These are phyloP conservation scores for Hydrolagus affinis DNA, from an alignment of 2,113 vertebrate species.

Conservation along the genomic window DNA sequence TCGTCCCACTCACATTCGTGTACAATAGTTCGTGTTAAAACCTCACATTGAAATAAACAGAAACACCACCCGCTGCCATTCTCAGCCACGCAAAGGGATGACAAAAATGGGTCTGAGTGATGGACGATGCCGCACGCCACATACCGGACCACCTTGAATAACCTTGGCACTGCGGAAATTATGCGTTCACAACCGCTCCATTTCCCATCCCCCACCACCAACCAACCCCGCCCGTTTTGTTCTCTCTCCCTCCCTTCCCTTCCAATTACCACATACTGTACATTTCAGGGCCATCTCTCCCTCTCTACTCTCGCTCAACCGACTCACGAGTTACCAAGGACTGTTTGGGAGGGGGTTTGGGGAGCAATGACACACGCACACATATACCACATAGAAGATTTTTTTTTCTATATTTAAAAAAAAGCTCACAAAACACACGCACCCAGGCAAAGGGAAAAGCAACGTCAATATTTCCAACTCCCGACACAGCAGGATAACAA, in stretches of 20 bases:
- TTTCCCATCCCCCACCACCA: neutral
- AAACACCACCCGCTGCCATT: neutral
- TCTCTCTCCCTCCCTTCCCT: constrained; percentile 35
- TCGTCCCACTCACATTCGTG: too few species aligned
- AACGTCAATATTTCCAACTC: too few species aligned
- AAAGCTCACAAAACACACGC: too few species aligned
- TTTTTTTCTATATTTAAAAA: too few species aligned
- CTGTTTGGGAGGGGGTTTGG: too few species aligned
- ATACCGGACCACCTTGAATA: constrained; percentile 71
- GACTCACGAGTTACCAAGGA: neutral
- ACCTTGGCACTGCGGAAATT: constrained; percentile 59
- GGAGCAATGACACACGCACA: too few species aligned
- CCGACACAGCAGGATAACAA: constrained; percentile 33
- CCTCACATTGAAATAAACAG: too few species aligned
- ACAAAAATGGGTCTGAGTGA: neutral
- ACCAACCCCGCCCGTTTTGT: constrained; percentile 15
- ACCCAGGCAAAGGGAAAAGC: too few species aligned
- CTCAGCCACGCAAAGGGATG: neutral
- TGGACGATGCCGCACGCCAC: neutral
- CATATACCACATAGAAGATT: too few species aligned
- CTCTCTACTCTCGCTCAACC: neutral
- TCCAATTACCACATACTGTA: neutral
- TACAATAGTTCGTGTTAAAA: too few species aligned
- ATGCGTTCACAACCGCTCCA: constrained; percentile 27
- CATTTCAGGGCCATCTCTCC: neutral